Percentiles rank a stretch among this genome's conserved stretches.
These are phyloP conservation scores for Columba guinea DNA, from an alignment of 2,797 vertebrate species.

Conservation along the genomic window DNA sequence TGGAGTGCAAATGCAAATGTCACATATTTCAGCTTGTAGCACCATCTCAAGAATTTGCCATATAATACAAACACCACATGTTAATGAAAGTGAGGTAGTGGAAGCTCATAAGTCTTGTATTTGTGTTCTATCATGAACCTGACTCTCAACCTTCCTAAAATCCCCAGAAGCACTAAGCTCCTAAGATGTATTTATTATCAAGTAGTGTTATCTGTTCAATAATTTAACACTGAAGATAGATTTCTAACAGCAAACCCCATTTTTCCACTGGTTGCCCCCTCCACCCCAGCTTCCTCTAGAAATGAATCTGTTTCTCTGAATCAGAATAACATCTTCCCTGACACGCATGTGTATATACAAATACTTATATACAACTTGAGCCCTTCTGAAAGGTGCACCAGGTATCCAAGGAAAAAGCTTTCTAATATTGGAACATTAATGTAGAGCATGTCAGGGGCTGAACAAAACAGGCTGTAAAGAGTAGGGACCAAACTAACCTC, in stretches of 20 bases:
- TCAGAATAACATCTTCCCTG: not conserved
- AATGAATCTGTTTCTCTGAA: not conserved
- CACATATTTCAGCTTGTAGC: constrained; percentile 5
- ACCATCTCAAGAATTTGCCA: not conserved
- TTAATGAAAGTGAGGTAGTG: not conserved
- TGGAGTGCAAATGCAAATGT: not conserved
- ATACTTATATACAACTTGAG: not conserved
- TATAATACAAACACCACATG: not conserved
- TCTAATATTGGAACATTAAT: not conserved
- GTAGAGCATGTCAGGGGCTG: not conserved
- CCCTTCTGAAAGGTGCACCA: not conserved
- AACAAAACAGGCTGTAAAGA: not conserved
- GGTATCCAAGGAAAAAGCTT: not conserved
- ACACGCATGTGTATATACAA: not conserved
- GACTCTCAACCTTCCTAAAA: not conserved
- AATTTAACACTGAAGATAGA: not conserved
- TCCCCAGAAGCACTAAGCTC: not conserved
- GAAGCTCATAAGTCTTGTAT: not conserved
- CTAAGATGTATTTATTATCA: constrained; percentile 41
- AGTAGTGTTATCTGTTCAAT: not conserved
- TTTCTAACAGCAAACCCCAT: not conserved
- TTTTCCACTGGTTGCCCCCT: not conserved
- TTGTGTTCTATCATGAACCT: not conserved
- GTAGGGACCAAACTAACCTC: not conserved
- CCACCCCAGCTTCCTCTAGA: not conserved